Conservation (phyloP, 2,113 vertebrate species). For the Sylvia atricapilla region DNA sequence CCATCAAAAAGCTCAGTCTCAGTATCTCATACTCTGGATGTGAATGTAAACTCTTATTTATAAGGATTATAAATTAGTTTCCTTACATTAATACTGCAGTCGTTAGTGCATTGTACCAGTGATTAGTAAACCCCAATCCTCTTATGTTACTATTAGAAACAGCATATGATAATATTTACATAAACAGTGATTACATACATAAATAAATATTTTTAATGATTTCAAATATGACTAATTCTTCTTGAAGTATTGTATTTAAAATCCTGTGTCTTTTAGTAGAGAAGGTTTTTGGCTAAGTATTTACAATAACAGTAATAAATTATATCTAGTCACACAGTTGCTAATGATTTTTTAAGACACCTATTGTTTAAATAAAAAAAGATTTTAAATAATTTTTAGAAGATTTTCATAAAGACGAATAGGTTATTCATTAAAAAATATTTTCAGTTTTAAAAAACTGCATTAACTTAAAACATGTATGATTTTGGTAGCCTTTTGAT, state of each 20-base stretch:
- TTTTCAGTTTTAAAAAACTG: not conserved
- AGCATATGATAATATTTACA: not conserved
- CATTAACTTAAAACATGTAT: not conserved
- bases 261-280: not conserved
- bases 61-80: not conserved
- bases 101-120: not conserved
- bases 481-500: constrained; percentile 3
- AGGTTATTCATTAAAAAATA: not conserved
- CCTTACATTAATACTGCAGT: not conserved
- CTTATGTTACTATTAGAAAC: not conserved
- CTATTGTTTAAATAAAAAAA: not conserved
- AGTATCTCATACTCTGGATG: not conserved
- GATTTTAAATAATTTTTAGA: not conserved
- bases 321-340: not conserved
- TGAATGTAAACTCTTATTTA: not conserved
- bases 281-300: not conserved
- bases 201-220: not conserved
- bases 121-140: not conserved
- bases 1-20: not conserved
- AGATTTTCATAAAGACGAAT: not conserved
- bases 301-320: constrained; percentile 31
- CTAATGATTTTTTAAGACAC: not conserved
- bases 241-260: not conserved
- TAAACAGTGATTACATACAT: not conserved
- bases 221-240: not conserved